Conservation (phyloP, 2,113 vertebrate genomes). For the Phalacrocorax carbo region DNA sequence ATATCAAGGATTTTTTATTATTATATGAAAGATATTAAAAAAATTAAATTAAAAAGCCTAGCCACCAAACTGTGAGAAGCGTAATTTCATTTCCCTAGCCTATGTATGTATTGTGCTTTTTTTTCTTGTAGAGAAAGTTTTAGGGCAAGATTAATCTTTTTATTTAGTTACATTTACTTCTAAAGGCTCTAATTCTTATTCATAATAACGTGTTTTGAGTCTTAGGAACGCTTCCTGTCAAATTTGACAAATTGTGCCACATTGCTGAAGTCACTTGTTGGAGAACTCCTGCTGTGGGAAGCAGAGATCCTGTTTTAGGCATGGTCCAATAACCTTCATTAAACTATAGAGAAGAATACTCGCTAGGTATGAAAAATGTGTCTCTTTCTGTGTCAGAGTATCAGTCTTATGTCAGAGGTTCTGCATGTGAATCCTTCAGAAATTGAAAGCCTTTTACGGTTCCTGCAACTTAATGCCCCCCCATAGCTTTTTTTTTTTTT, state of each 20-base stretch:
- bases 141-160: not conserved
- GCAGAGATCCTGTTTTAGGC: not conserved
- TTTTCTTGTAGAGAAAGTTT: not conserved
- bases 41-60: not conserved
- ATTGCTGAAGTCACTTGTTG: not conserved
- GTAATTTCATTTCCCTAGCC: not conserved
- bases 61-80: not conserved
- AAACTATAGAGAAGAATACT: not conserved
- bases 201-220: not conserved
- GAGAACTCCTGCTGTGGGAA: not conserved
- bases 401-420: not conserved
- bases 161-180: not conserved
- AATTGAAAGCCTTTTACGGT: not conserved
- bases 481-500: not conserved
- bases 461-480: not conserved
- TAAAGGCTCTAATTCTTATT: not conserved
- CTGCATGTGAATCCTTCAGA: not conserved
- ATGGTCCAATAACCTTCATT: not conserved
- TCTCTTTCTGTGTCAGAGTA: not conserved
- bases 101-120: not conserved
- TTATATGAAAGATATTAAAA: not conserved
- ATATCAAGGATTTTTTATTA: not conserved
- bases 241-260: not conserved
- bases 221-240: not conserved
- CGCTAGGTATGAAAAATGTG: not conserved